Conservation (phyloP, 2,797 vertebrate genomes). For the Notolepis coatsorum region DNA sequence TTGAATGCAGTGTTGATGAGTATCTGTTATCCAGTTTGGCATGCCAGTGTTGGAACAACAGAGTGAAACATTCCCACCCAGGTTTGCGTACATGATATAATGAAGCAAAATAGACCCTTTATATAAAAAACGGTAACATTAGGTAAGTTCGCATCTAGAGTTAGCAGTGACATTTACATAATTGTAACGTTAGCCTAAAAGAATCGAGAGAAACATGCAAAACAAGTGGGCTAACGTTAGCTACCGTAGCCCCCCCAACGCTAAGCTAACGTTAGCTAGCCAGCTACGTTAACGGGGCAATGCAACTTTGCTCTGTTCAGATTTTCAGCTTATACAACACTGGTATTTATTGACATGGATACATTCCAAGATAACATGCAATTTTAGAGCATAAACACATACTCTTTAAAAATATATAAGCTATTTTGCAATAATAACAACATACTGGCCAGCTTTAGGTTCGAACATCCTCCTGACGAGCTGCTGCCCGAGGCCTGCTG, state of each 20-base stretch:
- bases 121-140: neutral
- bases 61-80: constrained; percentile 24
- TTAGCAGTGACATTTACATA: neutral
- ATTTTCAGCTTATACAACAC: constrained; percentile 16
- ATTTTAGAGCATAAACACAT: fast-evolving
- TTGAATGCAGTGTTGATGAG: constrained; percentile 26
- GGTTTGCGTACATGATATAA: constrained; percentile 16
- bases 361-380: neutral
- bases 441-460: constrained; percentile 89
- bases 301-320: constrained; percentile 21
- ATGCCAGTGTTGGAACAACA: constrained; percentile 51
- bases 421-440: constrained; percentile 27
- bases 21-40: constrained; percentile 14
- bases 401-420: too few relatives aligned
- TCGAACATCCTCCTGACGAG: constrained; percentile 81
- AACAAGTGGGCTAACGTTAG: constrained; percentile 70
- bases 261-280: constrained; percentile 6
- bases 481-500: constrained; percentile 83
- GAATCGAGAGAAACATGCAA: constrained; percentile 46
- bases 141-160: neutral
- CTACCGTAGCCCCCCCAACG: constrained; percentile 5
- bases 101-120: neutral
- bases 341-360: neutral
- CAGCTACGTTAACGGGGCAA: constrained; percentile 36
- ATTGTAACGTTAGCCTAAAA: constrained; percentile 2